phyloP scores from a whole-genome alignment of 2,888 invertebrate species.

The Callyntrura guangdongensis region DNA sequence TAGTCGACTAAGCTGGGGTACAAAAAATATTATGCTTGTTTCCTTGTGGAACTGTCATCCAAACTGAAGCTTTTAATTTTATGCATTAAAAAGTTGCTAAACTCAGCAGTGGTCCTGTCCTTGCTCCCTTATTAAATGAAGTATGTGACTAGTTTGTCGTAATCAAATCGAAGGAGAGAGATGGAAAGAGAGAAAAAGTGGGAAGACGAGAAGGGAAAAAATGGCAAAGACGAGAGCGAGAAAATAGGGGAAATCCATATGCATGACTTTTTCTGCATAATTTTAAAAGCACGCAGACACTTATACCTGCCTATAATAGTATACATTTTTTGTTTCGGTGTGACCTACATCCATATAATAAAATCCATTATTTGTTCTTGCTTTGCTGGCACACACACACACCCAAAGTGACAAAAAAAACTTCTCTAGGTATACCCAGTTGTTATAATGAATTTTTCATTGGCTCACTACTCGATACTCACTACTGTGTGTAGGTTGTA shows the following conservation, averaged over 20 bases:
- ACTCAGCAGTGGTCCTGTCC: conserved; percentile 47
- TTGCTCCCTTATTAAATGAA: conserved; percentile 44
- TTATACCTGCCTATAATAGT: conserved; percentile 12
- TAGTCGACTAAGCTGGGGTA: neutral
- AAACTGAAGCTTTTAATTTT: conserved; percentile 54
- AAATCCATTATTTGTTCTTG: neutral
- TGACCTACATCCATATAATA: conserved; percentile 29
- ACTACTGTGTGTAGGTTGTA: neutral
- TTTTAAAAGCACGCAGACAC: conserved; percentile 13
- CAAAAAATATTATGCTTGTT: neutral
- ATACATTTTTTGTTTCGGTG: neutral
- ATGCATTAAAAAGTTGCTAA: conserved; percentile 60
- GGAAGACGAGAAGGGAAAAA: neutral
- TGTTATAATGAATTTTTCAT: neutral
- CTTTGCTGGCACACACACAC: neutral
- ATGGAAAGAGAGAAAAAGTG: neutral
- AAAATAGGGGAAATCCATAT: conserved; percentile 36
- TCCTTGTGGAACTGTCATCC: conserved; percentile 3
- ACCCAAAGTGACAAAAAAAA: neutral
- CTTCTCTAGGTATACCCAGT: neutral
- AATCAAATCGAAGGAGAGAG: conserved; percentile 24
- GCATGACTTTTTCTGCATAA: conserved; percentile 47
- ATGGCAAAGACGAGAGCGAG: conserved; percentile 9
- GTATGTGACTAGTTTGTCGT: conserved; percentile 37
- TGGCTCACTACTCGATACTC: neutral